Evolutionary conservation across 64 coral and sea anemone genomes (phyloP).

Genomic region (Actinia equina): DNA sequence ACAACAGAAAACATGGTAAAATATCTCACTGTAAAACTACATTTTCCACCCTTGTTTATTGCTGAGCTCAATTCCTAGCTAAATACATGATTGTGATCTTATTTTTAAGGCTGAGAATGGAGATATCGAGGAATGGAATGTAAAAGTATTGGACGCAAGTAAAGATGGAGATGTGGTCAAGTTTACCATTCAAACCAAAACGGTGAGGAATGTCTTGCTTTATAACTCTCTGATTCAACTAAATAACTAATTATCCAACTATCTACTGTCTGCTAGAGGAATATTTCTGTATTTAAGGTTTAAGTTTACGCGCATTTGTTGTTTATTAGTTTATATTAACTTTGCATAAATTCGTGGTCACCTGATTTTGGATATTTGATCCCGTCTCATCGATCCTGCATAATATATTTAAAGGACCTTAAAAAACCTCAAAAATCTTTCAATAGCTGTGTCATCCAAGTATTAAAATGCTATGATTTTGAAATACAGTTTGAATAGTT

Average conservation of each 20-base stretch:
- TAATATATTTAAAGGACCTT: not conserved
- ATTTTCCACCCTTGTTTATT: not conserved
- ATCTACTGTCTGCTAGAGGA: not conserved
- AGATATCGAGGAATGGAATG: not conserved
- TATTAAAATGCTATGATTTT: not conserved
- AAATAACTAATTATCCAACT: not conserved
- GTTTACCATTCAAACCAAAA: constrained; percentile 74
- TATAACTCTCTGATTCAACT: not conserved
- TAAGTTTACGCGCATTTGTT: not conserved
- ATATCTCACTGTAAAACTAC: not conserved
- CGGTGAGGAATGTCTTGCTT: constrained; percentile 5
- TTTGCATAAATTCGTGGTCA: not conserved
- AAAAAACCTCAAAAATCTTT: not conserved
- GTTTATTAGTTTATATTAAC: not conserved
- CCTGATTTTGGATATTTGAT: not conserved
- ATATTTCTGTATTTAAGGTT: not conserved
- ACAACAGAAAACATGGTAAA: constrained; percentile 15
- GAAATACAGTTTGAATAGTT: not conserved
- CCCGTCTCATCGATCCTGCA: not conserved
- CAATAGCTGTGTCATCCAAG: not conserved
- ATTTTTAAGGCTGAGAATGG: constrained; percentile 40
- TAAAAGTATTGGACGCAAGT: constrained; percentile 67
- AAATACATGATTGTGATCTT: not conserved
- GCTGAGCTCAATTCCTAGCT: not conserved
- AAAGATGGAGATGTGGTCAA: constrained; percentile 78